Percentiles rank a stretch among this genome's conserved stretches.
Evolutionary conservation across 2,113 vertebrate genomes (phyloP).

Genomic region (Mus musculus): GRCm39 chr10:36429001-36429500

Average conservation of each 20-base stretch:
- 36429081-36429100: too few relatives aligned
- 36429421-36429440: neutral
- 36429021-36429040: too few relatives aligned
- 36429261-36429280: neutral
- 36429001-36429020: too few relatives aligned
- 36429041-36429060: too few relatives aligned
- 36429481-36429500: neutral
- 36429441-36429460: neutral
- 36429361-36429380: constrained; percentile 21
- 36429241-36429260: neutral
- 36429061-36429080: too few relatives aligned
- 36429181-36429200: too few relatives aligned
- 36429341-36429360: neutral
- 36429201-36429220: too few relatives aligned
- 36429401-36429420: constrained; percentile 6
- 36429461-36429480: neutral
- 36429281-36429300: neutral
- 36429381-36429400: neutral
- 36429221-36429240: too few relatives aligned
- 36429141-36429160: too few relatives aligned
- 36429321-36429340: neutral
- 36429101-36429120: too few relatives aligned
- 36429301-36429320: neutral
- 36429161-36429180: too few relatives aligned
- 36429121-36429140: too few relatives aligned